Evolutionary conservation across 2,113 vertebrate genomes (phyloP), one percentile per base, ranked within the genome.

Genomic region (Seriola quinqueradiata): DNA sequence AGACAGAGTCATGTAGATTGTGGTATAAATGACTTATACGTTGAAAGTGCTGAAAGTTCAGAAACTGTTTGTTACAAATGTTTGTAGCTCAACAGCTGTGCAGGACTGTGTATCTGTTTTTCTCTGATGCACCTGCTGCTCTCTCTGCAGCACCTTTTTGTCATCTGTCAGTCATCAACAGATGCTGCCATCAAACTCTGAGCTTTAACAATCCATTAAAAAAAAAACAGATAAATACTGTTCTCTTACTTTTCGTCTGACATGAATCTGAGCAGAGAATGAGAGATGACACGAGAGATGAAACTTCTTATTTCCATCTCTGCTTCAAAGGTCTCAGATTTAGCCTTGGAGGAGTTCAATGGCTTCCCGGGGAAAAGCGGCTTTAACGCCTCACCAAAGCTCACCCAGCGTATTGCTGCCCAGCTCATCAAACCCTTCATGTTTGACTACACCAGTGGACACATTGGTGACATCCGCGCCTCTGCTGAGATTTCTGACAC

Each of bases 341-440:
- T 95, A 55, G 50, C n/a, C 57, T 91, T 95, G 13, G 87, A 92
- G 73, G 94, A 96, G 60, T 94, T 94, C 71, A 95, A 95, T 23
- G 95, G 95, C 28, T 60, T 95, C 21, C 86, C 70, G 1, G 90
- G 85, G 19, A 90, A 90, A 76, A 65, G 76, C 42, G 21, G 25
- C 23, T 95, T 93, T 8, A 75, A 10, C 1, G 46, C 67, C 12
- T 90, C 87, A 6, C 83, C 91, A 0, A 93, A 92, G 65, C 88
- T 95, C 36, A 79, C 70, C 50, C 67, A 92, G 38, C 90, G 74
- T 4, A 74, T 96, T 0, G 81, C 90, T 13, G 76, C 82, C 12
- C 89, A 94, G 70, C 83, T 96, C 7, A 38, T 57, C 82, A 92
- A 93, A 70, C 94, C 95, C 21, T 79, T 96, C 69, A 75, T 73